Evolutionary conservation across 2,113 vertebrate genomes (phyloP).

Genomic region (Lepidothrix coronata): DNA sequence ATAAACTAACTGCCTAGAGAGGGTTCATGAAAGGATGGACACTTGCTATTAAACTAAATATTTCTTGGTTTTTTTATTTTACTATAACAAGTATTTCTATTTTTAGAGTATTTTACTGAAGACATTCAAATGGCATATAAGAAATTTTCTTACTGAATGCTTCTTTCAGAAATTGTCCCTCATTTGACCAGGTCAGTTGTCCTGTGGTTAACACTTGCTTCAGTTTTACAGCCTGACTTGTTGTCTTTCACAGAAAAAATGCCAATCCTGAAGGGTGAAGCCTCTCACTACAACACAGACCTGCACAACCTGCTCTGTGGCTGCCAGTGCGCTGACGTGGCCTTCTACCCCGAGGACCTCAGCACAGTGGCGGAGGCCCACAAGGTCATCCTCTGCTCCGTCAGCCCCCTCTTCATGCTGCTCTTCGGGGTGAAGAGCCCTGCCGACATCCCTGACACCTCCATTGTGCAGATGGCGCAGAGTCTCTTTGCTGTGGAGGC

Average conservation of each 20-base stretch:
- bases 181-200: background rate
- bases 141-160: background rate
- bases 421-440: conserved; percentile 83
- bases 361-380: conserved; percentile 86
- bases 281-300: conserved; percentile 88
- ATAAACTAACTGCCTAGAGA: background rate
- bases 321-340: conserved; percentile 90
- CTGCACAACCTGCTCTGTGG: conserved; percentile 88
- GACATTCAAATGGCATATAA: background rate
- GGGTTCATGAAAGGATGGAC: background rate
- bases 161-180: background rate
- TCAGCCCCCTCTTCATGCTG: conserved; percentile 90
- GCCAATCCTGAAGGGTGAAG: conserved; percentile 86
- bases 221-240: background rate
- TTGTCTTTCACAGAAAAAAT: conserved; percentile 82
- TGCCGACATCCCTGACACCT: conserved; percentile 70
- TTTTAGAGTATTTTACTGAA: background rate
- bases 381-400: conserved; percentile 88
- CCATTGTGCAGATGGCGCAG: conserved; percentile 65
- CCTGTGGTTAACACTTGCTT: background rate
- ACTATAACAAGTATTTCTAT: background rate
- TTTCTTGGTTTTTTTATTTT: background rate
- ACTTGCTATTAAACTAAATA: background rate
- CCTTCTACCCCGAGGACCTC: conserved; percentile 83
- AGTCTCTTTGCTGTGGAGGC: conserved; percentile 80